Base-by-base conservation (phyloP, 2,797 vertebrate genomes). In the Lagocephalus sceleratus region DNA sequence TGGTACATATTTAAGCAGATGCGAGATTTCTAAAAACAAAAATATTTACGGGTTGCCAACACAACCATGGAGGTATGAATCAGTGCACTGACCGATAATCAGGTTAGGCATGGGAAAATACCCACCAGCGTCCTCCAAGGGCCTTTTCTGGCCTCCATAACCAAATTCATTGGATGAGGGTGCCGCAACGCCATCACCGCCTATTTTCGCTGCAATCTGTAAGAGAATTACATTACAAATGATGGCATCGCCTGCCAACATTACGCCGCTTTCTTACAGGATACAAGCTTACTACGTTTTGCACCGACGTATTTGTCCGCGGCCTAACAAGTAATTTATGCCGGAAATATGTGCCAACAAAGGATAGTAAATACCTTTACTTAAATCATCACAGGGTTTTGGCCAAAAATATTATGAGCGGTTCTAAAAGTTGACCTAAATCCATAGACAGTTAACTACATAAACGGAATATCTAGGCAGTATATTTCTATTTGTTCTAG, bases 161-260 rank as follows among this genome's bases (percentile, higher is more conserved):
- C 92, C 90, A 78, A 98, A 99, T 57, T 99, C 97, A 57, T 93
- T 96, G 35, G 92, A 85, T 60, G 90, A 88, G 75, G 95, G 92
- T 48, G 88, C 83, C 3, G 89, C 71, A 29, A 94, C 93, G 59
- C 94, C 92, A 83, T 99, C 97, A 11, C 95, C 95, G 42, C 97
- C 96, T 54, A 99, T 99, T 91, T 99, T 99, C 55, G 97, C 97
- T 81, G 97, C 97, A 60, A 99, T 99, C 97, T 99, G 81, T 54
- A 85, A 68, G 40, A 69, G 14, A 17, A 17, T 12, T 3, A 20
- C 5, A 11, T 17, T 10, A 29, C 8, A 19, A 39, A 1, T 12
- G 0, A 19, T 20, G 4, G 19, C 1, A 0, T 1, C 4, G 9
- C 32, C 9, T 14, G 10, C 32, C 32, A 14, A 11, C 3, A 14